phyloP scores from a whole-genome alignment of 2,113 vertebrate species.

The Nasalis larvatus region DNA sequence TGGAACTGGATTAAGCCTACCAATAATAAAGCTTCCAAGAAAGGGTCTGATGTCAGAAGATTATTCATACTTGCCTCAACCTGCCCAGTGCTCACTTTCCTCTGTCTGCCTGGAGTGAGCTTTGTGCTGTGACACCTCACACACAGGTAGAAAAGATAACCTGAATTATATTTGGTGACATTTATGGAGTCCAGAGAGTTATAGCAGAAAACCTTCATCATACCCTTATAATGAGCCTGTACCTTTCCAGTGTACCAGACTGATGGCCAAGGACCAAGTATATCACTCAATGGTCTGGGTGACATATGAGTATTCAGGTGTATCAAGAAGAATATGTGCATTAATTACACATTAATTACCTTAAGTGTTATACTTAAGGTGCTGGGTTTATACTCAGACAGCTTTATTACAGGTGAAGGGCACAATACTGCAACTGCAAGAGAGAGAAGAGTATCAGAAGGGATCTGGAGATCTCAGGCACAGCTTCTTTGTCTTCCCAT shows the following conservation, averaged over 20 bases:
- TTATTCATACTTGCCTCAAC: not conserved
- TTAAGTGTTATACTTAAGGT: not conserved
- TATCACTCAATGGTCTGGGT: not conserved
- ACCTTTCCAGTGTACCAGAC: not conserved
- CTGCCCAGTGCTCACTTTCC: not conserved
- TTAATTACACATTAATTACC: not conserved
- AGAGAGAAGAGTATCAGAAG: rapidly evolving
- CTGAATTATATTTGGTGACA: not conserved
- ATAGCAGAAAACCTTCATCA: not conserved
- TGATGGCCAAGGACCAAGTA: not conserved
- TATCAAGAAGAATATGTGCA: not conserved
- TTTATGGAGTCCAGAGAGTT: not conserved
- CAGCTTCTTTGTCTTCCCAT: not conserved
- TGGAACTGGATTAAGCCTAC: not conserved
- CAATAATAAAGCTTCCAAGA: not conserved
- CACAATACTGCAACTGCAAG: not conserved
- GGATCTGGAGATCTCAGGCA: not conserved
- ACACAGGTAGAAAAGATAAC: not conserved
- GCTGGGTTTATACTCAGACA: not conserved
- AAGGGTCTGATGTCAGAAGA: not conserved
- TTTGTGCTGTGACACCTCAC: not conserved
- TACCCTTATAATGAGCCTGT: not conserved
- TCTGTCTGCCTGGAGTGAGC: not conserved
- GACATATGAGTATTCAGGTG: not conserved
- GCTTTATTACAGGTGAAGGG: not conserved